Base-by-base conservation (phyloP, 2,888 invertebrate genomes). In the Trichopria drosophilae region DNA sequence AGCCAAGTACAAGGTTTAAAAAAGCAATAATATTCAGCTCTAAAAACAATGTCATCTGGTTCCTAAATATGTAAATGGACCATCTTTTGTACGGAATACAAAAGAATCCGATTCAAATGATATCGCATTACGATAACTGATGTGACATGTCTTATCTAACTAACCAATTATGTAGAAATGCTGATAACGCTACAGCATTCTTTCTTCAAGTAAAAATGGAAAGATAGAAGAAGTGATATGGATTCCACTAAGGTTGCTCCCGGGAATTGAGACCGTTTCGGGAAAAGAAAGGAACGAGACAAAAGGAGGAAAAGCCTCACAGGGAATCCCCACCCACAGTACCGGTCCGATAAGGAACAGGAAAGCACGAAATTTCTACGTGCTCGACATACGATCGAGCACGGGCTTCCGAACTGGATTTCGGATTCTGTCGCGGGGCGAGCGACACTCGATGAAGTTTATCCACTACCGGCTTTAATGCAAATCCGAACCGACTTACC, bases 321-420 rank as follows among this genome's bases (percentile, higher is more conserved):
- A 26, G 45, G 40, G 47, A 32, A 51, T 52, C 48, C 49, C 49
- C 26, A 44, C 51, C 52, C 55, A 37, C 48, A 29, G 39, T 55
- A 44, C 47, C 53, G 48, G 48, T 44, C 53, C 51, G 64, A 67
- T 64, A 66, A 65, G 64, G 57, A 63, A 63, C 58, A 56, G 64
- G 59, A 57, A 62, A 57, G 64, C 65, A 65, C 64, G 68, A 68
- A 53, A 68, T 66, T 63, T 65, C 65, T 68, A 70, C 70, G 70
- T 69, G 70, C 64, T 53, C 59, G 59, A 68, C 64, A 64, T 40
- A 65, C 60, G 56, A 55, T 50, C 44, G 40, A 18, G 9, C 39
- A 28, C 44, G 53, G 51, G 39, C 55, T 51, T 36, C 55, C 32
- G 32, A 55, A 55, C 56, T 43, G 43, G 61, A 65, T 60, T 61